phyloP scores from a whole-genome alignment of 1,140 invertebrate genomes.

The Aphidius ervi region DNA sequence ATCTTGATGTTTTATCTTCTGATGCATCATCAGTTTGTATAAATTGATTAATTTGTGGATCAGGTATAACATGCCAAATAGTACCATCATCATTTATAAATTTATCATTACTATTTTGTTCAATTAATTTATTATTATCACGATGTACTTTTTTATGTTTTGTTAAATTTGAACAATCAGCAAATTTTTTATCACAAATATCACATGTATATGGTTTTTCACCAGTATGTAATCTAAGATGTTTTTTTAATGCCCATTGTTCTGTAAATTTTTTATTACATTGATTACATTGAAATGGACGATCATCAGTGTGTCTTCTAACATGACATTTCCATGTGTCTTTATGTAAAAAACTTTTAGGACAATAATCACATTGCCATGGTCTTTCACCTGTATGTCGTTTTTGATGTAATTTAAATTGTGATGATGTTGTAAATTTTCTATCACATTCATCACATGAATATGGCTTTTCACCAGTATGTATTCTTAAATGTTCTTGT shows the following conservation, averaged over 20 bases:
- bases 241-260: conserved; percentile 65
- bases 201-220: conserved; percentile 76
- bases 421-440: conserved; percentile 66
- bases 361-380: conserved; percentile 60
- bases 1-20: conserved; percentile 43
- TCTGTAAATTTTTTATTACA: conserved; percentile 64
- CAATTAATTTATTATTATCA: conserved; percentile 34
- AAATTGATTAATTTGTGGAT: conserved; percentile 28
- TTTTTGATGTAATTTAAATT: conserved; percentile 61
- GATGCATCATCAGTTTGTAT: conserved; percentile 36
- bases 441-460: conserved; percentile 66
- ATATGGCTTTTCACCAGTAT: conserved; percentile 63
- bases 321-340: conserved; percentile 63
- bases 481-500: conserved; percentile 59
- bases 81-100: conserved; percentile 23
- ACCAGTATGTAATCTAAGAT: conserved; percentile 61
- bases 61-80: conserved; percentile 46
- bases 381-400: conserved; percentile 62
- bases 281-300: conserved; percentile 59
- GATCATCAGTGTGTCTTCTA: conserved; percentile 61
- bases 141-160: conserved; percentile 60
- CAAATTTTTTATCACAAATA: conserved; percentile 71
- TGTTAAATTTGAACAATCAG: conserved; percentile 63
- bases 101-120: conserved; percentile 30
- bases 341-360: conserved; percentile 63